Evolutionary conservation across 2,888 invertebrate species (phyloP), one percentile per base, ranked within the genome.

Genomic region (Malachius bipustulatus): DNA sequence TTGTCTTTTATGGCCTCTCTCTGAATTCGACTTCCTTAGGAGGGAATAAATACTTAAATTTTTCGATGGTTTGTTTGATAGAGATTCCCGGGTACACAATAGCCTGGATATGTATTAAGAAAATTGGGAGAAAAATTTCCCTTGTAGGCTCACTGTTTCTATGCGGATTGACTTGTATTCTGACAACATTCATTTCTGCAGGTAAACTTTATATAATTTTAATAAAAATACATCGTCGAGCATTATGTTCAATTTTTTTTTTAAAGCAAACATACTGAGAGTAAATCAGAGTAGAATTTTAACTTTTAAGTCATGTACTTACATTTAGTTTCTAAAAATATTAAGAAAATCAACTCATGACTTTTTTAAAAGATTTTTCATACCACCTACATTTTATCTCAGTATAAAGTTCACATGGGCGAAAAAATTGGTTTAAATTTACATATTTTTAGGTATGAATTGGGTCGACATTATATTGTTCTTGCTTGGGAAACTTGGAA

Each of bases 21-120:
- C 58, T 79, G 14, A 77, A 75, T 52, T 70, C 78, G 1, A 75
- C 74, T 1, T 70, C 67, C 32, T 63, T 80, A 39, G 71, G 72
- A 37, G 78, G 78, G 8, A 71, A 78, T 51, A 76, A 77, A 54
- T 78, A 78, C 52, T 40, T 74, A 2, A 80, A 78, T 57, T 80
- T 78, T 51, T 65, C 73, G 6, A 51, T 76, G 15, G 74, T 74
- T 2, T 70, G 71, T 40, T 52, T 74, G 9, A 60, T 73, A 4
- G 73, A 75, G 56, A 72, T 74, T 44, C 74, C 75, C 4, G 72
- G 73, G 2, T 73, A 73, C 46, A 60, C 65, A 3, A 36, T 72
- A 34, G 70, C 69, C 1, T 57, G 70, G 70, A 44, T 70, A 14
- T 59, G 60, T 30, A 62, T 71, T 44, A 63, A 66, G 29, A 65